These are phyloP conservation scores for Timema podura DNA, from an alignment of 2,888 invertebrate genomes.

Conservation along the genomic window DNA sequence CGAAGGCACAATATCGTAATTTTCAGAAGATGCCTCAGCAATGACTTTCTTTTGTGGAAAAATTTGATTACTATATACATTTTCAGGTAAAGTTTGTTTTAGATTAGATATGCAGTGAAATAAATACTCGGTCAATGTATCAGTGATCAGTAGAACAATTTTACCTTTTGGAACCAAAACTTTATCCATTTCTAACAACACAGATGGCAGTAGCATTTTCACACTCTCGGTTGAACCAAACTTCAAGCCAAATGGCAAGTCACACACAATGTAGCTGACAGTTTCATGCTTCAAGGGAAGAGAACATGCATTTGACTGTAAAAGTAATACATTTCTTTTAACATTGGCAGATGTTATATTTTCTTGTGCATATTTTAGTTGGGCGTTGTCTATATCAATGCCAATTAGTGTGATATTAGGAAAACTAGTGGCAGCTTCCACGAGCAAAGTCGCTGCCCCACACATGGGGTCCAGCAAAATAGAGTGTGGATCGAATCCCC, in stretches of 20 bases:
- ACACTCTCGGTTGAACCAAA: slow-evolving; percentile 14
- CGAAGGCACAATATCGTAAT: too few relatives aligned
- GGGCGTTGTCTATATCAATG: slow-evolving; percentile 5
- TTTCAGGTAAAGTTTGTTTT: not conserved
- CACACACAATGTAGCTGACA: slow-evolving; percentile 14
- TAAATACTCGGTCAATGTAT: slow-evolving; percentile 8
- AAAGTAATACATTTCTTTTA: slow-evolving; percentile 1
- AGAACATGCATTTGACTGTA: not conserved
- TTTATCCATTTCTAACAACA: slow-evolving; percentile 15
- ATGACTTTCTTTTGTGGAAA: not conserved
- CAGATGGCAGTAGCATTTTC: slow-evolving; percentile 11
- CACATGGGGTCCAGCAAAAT: slow-evolving; percentile 20
- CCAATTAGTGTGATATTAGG: slow-evolving; percentile 15
- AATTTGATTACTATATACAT: not conserved
- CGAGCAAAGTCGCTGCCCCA: slow-evolving; percentile 18
- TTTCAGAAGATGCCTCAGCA: not conserved
- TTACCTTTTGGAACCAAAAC: slow-evolving; percentile 10
- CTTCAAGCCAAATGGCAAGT: slow-evolving; percentile 18
- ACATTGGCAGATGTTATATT: slow-evolving; percentile 7
- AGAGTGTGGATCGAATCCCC: not conserved
- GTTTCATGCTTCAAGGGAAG: slow-evolving; percentile 19
- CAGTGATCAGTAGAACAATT: slow-evolving; percentile 13
- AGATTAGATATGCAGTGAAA: slow-evolving; percentile 7
- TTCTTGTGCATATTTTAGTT: slow-evolving; percentile 17
- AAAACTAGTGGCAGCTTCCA: slow-evolving; percentile 17